Evolutionary conservation across 2,113 vertebrate genomes (phyloP).

Genomic region (Bos javanicus): DNA sequence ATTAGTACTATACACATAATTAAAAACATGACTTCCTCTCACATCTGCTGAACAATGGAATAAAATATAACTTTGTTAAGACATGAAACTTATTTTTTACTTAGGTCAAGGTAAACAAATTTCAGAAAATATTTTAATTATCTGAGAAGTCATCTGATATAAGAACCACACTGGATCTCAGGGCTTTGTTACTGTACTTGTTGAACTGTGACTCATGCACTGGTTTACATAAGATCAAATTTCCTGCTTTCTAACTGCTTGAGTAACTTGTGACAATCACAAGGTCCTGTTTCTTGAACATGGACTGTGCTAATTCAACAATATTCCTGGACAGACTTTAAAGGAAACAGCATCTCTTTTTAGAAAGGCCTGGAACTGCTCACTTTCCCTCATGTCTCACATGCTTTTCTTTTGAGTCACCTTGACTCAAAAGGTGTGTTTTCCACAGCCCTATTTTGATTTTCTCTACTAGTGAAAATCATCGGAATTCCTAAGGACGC

Average conservation of each 20-base stretch:
- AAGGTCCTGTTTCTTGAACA: slow-evolving; percentile 12
- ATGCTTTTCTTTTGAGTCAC: not conserved
- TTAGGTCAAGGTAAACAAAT: slow-evolving; percentile 34
- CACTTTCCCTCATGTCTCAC: not conserved
- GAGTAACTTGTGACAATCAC: slow-evolving; percentile 44
- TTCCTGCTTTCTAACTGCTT: not conserved
- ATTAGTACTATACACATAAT: slow-evolving; percentile 11
- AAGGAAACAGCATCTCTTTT: not conserved
- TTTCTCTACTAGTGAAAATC: not conserved
- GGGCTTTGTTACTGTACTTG: not conserved
- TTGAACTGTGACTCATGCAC: slow-evolving; percentile 18
- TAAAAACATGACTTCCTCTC: slow-evolving; percentile 27
- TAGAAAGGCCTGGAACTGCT: not conserved
- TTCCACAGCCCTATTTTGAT: not conserved
- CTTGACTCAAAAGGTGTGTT: not conserved
- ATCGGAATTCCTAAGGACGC: not conserved
- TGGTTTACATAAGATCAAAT: not conserved
- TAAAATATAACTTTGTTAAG: not conserved
- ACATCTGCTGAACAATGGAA: not conserved
- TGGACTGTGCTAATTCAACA: slow-evolving; percentile 15
- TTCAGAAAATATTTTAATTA: not conserved
- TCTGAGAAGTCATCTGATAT: not conserved
- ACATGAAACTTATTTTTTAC: not conserved
- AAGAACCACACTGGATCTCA: not conserved
- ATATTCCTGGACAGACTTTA: not conserved